Evolutionary conservation across 2,888 invertebrate genomes (phyloP).

Genomic region (Ichneumoninae sp.): DNA sequence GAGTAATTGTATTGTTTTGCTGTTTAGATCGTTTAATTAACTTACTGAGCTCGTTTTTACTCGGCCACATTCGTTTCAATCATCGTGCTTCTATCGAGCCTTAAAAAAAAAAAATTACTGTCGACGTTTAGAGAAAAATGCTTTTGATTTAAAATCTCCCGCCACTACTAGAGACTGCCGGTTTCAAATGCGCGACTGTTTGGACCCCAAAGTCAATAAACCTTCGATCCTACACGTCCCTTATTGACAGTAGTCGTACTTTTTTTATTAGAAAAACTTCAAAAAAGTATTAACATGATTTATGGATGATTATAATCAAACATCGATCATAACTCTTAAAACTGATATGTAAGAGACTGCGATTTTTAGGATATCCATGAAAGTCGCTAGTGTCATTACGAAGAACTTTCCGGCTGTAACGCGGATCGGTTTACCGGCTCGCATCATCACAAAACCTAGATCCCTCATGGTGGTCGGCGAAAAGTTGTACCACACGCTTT

Average conservation of each 20-base stretch:
- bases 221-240: neutral
- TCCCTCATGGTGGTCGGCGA: conserved; percentile 65
- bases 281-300: neutral
- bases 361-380: conserved; percentile 75
- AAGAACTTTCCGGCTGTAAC: conserved; percentile 77
- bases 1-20: neutral
- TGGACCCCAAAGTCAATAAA: neutral
- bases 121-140: neutral
- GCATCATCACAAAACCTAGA: conserved; percentile 71
- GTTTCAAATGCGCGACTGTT: neutral
- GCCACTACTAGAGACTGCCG: neutral
- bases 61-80: neutral
- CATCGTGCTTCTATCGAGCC: neutral
- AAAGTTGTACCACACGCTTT: conserved; percentile 73
- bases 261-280: neutral
- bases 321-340: conserved; percentile 73
- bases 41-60: neutral
- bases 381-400: conserved; percentile 75
- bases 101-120: neutral
- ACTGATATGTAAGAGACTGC: conserved; percentile 76
- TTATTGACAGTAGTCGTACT: neutral
- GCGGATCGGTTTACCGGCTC: conserved; percentile 70
- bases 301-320: conserved; percentile 47
- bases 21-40: neutral
- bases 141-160: neutral